Conservation (phyloP, 2,797 vertebrate species). For the Phaenicophaeus curvirostris region DNA sequence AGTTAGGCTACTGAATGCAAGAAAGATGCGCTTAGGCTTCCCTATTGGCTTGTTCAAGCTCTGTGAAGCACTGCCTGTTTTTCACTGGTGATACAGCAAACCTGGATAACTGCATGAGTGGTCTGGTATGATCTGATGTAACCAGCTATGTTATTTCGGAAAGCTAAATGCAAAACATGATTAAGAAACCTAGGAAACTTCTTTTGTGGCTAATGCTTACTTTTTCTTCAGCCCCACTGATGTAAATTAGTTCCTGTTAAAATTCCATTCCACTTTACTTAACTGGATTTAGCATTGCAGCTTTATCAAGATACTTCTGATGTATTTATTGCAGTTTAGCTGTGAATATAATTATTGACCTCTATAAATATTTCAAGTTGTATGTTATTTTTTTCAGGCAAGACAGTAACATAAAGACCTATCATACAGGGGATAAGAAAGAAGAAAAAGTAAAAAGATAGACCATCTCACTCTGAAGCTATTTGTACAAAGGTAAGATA, state of each 20-base stretch:
- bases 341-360: neutral
- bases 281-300: neutral
- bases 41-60: neutral
- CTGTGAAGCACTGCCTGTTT: neutral
- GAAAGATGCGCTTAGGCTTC: neutral
- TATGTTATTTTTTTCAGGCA: slow-evolving; percentile 39
- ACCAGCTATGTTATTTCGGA: neutral
- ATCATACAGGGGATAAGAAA: slow-evolving; percentile 37
- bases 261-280: neutral
- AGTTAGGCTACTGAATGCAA: neutral
- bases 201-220: neutral
- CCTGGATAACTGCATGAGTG: neutral
- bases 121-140: neutral
- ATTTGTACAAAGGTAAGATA: slow-evolving; percentile 64
- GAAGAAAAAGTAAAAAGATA: neutral
- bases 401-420: slow-evolving; percentile 48
- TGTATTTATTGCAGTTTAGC: slow-evolving; percentile 29
- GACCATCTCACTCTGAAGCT: slow-evolving; percentile 16
- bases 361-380: slow-evolving; percentile 12
- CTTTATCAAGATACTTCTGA: neutral
- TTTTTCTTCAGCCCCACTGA: neutral
- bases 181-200: neutral
- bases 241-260: neutral
- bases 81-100: neutral
- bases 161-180: neutral